phyloP scores from a whole-genome alignment of 1,140 invertebrate genomes.

The Drosophila malerkotliana region DNA sequence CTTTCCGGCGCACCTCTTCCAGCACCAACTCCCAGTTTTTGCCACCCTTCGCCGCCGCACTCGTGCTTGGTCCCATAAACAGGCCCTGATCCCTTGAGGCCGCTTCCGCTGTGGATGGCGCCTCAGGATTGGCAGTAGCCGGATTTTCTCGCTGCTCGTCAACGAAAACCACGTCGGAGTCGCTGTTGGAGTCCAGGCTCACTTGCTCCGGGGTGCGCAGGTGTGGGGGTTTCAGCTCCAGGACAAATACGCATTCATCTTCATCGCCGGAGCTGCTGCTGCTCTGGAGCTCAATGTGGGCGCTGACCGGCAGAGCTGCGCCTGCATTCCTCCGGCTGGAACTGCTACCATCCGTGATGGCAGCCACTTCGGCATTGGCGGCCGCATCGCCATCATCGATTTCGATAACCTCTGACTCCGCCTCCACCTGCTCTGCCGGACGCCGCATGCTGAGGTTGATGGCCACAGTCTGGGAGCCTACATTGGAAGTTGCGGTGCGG shows the following conservation, averaged over 20 bases:
- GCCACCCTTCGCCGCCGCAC: slow-evolving; percentile 61
- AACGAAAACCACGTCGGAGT: slow-evolving; percentile 86
- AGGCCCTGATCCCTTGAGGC: slow-evolving; percentile 27
- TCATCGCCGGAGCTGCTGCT: slow-evolving; percentile 61
- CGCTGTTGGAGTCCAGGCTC: slow-evolving; percentile 85
- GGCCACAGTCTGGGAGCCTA: slow-evolving; percentile 70
- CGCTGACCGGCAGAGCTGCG: slow-evolving; percentile 60
- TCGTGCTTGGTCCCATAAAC: slow-evolving; percentile 73
- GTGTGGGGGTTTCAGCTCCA: slow-evolving; percentile 85
- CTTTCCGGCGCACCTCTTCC: slow-evolving; percentile 50
- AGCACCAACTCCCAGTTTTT: slow-evolving; percentile 63
- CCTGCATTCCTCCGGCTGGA: slow-evolving; percentile 56
- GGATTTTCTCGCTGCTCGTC: slow-evolving; percentile 51
- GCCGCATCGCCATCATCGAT: slow-evolving; percentile 71
- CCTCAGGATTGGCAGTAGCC: not conserved
- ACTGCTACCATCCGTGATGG: slow-evolving; percentile 62
- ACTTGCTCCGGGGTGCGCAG: slow-evolving; percentile 86
- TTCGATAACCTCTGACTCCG: slow-evolving; percentile 50
- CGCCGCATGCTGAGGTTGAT: slow-evolving; percentile 73
- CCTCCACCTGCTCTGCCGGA: slow-evolving; percentile 40
- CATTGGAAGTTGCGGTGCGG: slow-evolving; percentile 63
- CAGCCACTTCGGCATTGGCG: slow-evolving; percentile 70
- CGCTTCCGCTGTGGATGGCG: not conserved
- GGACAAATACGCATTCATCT: slow-evolving; percentile 79
- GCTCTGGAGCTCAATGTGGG: slow-evolving; percentile 75